Conservation (phyloP, 2,113 vertebrate genomes). For the Passer domesticus region DNA sequence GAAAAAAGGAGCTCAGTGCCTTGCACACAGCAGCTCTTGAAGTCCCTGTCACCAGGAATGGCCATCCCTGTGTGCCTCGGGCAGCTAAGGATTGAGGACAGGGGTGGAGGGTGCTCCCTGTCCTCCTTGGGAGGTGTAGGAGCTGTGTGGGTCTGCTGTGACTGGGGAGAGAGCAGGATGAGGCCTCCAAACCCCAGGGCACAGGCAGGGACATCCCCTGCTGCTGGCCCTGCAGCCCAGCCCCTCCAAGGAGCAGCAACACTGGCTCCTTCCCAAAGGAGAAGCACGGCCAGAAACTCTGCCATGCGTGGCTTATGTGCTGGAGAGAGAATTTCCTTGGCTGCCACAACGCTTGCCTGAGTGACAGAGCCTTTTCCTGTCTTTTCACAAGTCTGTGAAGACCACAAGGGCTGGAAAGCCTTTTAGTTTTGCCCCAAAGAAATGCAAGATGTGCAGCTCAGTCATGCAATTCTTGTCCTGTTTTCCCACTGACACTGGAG, state of each 20-base stretch:
- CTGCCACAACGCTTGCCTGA: neutral
- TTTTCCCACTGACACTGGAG: neutral
- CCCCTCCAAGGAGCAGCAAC: accelerated
- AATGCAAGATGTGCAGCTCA: neutral
- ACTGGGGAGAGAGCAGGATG: neutral
- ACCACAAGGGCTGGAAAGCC: neutral
- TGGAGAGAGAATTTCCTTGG: neutral
- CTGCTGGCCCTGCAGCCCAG: neutral
- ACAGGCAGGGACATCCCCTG: neutral
- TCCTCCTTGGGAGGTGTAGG: accelerated
- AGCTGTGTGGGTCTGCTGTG: neutral
- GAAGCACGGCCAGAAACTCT: neutral
- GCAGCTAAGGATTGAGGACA: too few relatives aligned
- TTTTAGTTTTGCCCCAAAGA: neutral
- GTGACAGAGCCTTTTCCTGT: neutral
- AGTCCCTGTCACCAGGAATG: neutral
- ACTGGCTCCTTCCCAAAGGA: neutral
- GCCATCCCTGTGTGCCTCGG: too few relatives aligned
- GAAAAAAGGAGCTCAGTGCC: accelerated
- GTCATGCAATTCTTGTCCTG: neutral
- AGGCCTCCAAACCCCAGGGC: neutral
- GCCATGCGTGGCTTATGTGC: neutral
- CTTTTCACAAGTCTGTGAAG: neutral
- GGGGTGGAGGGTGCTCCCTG: too few relatives aligned
- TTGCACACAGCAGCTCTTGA: neutral